Conservation (phyloP, 2,113 vertebrate genomes). For the Gymnarchus niloticus region DNA sequence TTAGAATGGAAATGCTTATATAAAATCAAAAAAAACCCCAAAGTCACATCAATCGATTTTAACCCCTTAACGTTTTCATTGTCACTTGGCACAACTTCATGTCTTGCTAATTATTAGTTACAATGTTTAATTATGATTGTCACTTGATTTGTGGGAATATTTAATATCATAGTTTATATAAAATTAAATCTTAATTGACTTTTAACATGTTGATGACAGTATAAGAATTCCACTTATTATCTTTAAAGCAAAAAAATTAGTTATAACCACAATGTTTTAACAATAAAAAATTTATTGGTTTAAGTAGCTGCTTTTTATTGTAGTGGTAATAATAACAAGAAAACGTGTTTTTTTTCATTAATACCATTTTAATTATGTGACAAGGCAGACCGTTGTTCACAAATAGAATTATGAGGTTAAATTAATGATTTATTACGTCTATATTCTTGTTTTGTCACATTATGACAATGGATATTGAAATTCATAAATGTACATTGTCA, state of each 20-base stretch:
- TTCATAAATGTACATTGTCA: not conserved
- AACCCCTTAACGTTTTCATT: not conserved
- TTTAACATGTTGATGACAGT: not conserved
- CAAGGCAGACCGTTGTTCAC: not conserved
- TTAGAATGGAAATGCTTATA: not conserved
- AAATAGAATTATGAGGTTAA: not conserved
- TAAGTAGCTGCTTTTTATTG: not conserved
- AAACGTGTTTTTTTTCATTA: not conserved
- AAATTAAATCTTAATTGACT: not conserved
- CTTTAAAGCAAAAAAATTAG: not conserved
- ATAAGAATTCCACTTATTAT: not conserved
- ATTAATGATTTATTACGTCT: constrained; percentile 1
- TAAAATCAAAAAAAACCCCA: not conserved
- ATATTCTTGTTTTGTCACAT: not conserved
- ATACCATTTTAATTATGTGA: not conserved
- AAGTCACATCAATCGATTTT: not conserved
- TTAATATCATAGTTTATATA: not conserved
- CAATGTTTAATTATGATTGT: not conserved
- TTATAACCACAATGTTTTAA: not conserved
- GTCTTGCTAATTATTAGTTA: not conserved
- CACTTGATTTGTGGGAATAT: not conserved
- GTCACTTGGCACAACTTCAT: not conserved
- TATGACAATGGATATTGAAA: not conserved
- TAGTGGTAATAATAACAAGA: not conserved
- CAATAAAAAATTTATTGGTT: not conserved